A percentile compares a stretch with the other conserved stretches of the same genome.
Evolutionary conservation across 2,888 invertebrate genomes (phyloP).

Genomic region (Lysandra coridon): DNA sequence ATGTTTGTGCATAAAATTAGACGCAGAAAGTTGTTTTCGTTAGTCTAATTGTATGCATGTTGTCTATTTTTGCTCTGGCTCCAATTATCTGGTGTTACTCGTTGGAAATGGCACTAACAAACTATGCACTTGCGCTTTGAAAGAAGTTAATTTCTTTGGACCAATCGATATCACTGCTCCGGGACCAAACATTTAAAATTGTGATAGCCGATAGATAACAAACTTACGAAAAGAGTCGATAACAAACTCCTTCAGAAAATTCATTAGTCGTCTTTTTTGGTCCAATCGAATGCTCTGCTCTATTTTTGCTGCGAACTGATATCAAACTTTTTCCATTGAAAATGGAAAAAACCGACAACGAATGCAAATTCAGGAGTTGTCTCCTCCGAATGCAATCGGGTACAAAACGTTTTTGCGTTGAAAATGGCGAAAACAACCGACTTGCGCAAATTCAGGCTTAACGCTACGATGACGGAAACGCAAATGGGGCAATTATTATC

Average conservation of each 20-base stretch:
- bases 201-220: too few relatives aligned
- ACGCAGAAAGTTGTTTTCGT: neutral
- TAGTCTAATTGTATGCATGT: neutral
- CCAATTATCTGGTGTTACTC: neutral
- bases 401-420: neutral
- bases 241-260: neutral
- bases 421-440: neutral
- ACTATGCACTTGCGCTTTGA: too few relatives aligned
- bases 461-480: constrained; percentile 2
- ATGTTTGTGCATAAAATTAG: neutral
- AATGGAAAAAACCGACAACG: too few relatives aligned
- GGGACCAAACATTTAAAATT: too few relatives aligned
- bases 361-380: too few relatives aligned
- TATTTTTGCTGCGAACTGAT: too few relatives aligned
- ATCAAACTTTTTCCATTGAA: too few relatives aligned
- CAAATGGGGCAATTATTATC: constrained; percentile 1
- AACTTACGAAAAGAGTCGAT: neutral
- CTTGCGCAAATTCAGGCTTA: constrained; percentile 1
- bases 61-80: neutral
- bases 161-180: neutral
- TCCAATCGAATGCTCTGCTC: neutral
- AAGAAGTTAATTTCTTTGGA: neutral
- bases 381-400: neutral
- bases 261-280: neutral
- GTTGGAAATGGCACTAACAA: neutral